Evolutionary conservation across 2,797 vertebrate species (phyloP), one percentile per base, ranked within the genome.

Genomic region (Brachyalestes nurse): DNA sequence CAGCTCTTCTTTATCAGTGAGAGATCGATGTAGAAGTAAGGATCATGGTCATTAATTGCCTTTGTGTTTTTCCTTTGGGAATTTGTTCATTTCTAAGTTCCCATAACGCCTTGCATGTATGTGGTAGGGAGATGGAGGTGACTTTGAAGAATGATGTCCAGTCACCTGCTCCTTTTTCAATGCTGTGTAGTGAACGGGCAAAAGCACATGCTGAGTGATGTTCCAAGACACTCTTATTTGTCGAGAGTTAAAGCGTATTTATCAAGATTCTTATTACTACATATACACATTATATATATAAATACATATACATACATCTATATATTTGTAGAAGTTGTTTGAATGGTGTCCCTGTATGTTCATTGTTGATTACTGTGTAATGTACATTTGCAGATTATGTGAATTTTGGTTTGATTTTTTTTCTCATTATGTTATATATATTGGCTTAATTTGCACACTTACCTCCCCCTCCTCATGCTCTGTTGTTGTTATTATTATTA

Each of bases 381-480:
- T 94, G 91, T 92, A 91, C 79, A 93, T 90, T 92, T 89, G 83
- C 92, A 93, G 88, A 92, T 86, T 73, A 88, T 91, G 89, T 92
- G 80, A 90, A 89, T 42, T 87, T 23, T 82, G 88, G 79, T 84
- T 85, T 90, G 87, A 87, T 86, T 86, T 86, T 47, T 47, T 51
- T 73, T 88, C 34, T 84, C 88, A 72, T 86, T 81, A 89, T 87
- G 85, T 92, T 77, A 71, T 85, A 90, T 77, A 81, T 88, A 84
- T 90, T 85, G 89, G 93, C 91, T 94, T 91, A 91, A 93, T 78
- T 94, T 95, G 94, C 94, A 94, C 94, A 94, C 90, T 90, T 93
- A 93, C 91, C 92, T 93, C 90, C 91, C 86, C 88, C 78, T 70
- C 61, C 28, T 79, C 60, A 79, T 79, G 71, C 72, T 77, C 28